Evolutionary conservation across 2,888 invertebrate species (phyloP), one percentile per base, ranked within the genome.

Genomic region (Cylloceria caligata): DNA sequence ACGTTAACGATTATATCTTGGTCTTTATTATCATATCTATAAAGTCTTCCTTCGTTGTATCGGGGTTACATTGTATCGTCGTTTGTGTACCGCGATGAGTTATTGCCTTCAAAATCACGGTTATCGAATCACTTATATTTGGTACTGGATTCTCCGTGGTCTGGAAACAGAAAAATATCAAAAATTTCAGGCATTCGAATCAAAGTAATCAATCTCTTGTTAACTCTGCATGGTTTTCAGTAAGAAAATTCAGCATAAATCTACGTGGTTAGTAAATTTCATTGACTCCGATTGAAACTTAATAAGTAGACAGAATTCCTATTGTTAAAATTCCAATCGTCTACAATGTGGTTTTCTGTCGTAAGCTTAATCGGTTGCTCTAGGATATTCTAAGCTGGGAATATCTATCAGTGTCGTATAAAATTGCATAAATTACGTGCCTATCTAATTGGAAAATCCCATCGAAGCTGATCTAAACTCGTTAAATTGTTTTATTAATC

Each of bases 81-180:
- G 89, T 89, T 62, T 89, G 89, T 4, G 88, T 88, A 49, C 89
- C 89, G 65, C 88, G 85, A 67, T 89, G 89, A 5, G 87, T 87
- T 74, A 88, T 78, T 11, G 85, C 85, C 62, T 88, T 88, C 49
- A 86, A 13, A n/a, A 85, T 78, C 30, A 88, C 81, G 11, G 87
- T 86, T 49, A 84, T 47, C 47, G 88, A 88, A 64, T 75, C 86
- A n/a, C 88, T 88, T 75, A 89, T 89, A 19, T 83, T 83, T 24
- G 79, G 71, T 36, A 78, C 84, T 5, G 62, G 7, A 21, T 77
- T 69, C 3, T 13, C 36, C 3, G 30, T 5, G 5, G 57, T 62
- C 55, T 78, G 27, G 9, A 27, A 47, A 42, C 36, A 60, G 5
- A 65, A 55, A 34, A n/a, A n/a, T n/a, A n/a, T n/a, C n/a, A n/a